Evolutionary conservation across 2,888 invertebrate genomes (phyloP), one percentile per base, ranked within the genome.

Genomic region (Philereme transversata): DNA sequence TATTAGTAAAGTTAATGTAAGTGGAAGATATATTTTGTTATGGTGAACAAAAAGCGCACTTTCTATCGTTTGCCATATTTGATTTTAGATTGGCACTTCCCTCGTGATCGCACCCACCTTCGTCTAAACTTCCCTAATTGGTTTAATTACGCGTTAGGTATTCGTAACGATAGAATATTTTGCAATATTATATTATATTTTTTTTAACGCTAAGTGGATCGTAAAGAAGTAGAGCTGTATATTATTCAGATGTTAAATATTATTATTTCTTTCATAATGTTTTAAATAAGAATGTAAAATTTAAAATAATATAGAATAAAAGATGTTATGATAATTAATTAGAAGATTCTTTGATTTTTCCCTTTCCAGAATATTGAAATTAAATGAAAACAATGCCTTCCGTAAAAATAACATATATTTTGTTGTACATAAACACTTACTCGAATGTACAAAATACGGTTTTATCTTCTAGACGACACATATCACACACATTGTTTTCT

Each of bases 291-390:
- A 90, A 91, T 91, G 91, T 91, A 91, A 91, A 92, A 92, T 91
- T 91, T 87, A 89, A 90, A 90, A 90, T 90, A 92, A 91, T 92
- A 92, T 91, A 91, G 90, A 91, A 91, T 91, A 91, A 91, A 91
- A 91, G 90, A 90, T 92, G 92, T 90, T 92, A 92, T 86, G 84
- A 92, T 91, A 91, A 92, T 90, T 91, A 92, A 92, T 91, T 90
- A 91, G 86, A 90, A 86, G 88, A 86, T 85, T 85, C 82, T 89
- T 90, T 74, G 84, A 88, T 90, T 90, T 62, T 60, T 53, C 78
- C 81, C 78, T 77, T 86, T 84, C 81, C 79, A 81, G 36, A 5
- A 43, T 22, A 22, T 22, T 22, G 22, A 3, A 22, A 22, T 22
- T 45, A 53, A 76, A 57, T 43, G 11, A 62, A 72, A 64, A 51